Conservation (phyloP, 1,140 invertebrate species). For the Mylabris phalerata region DNA sequence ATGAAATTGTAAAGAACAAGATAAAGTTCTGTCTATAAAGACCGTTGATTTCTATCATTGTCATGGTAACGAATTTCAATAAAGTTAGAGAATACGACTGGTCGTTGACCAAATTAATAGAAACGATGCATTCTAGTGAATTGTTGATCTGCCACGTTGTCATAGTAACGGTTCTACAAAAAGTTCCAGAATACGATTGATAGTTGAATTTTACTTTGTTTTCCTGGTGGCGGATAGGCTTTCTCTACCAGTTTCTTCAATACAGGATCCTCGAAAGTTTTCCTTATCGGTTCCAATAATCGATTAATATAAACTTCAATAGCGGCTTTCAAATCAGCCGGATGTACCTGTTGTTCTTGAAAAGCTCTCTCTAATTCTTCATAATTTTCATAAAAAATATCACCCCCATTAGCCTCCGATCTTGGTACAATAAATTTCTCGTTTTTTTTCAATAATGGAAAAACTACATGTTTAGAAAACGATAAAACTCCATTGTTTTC, state of each 20-base stretch:
- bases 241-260: constrained; percentile 57
- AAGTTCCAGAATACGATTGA: no score
- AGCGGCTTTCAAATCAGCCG: constrained; percentile 83
- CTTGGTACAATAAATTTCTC: constrained; percentile 57
- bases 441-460: constrained; percentile 67
- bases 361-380: constrained; percentile 72
- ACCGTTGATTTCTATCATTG: no score
- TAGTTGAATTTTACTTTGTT: constrained; percentile 32
- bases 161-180: no score
- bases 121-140: no score
- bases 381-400: constrained; percentile 66
- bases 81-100: no score
- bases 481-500: constrained; percentile 91
- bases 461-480: constrained; percentile 93
- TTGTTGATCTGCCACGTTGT: no score
- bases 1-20: no score
- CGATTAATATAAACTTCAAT: constrained; percentile 81
- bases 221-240: constrained; percentile 74
- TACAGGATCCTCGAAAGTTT: constrained; percentile 75
- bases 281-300: constrained; percentile 83
- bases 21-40: no score
- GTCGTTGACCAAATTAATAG: no score
- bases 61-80: no score
- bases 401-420: constrained; percentile 63
- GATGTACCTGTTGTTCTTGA: constrained; percentile 78